Conservation (phyloP, 2,797 vertebrate species). For the Karalla daura region DNA sequence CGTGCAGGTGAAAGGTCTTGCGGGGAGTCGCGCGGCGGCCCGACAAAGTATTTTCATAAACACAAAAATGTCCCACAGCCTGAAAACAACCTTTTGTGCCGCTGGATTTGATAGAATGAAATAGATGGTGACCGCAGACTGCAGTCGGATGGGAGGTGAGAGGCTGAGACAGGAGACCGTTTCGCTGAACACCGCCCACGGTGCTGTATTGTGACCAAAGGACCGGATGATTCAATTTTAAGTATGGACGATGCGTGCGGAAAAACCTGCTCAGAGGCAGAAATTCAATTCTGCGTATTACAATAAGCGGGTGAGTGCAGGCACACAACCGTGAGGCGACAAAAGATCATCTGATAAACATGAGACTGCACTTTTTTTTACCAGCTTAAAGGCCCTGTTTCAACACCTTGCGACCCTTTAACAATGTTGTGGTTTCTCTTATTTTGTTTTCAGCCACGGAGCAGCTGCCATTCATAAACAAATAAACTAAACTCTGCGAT, state of each 20-base stretch:
- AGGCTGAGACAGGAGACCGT: not conserved
- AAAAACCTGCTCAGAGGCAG: not conserved
- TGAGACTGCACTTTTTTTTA: not conserved
- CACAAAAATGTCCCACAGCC: constrained; percentile 14
- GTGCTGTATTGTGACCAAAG: constrained; percentile 1
- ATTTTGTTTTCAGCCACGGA: too few species aligned
- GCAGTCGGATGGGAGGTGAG: not conserved
- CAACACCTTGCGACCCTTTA: too few species aligned
- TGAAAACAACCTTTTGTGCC: too few species aligned
- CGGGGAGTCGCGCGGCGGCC: constrained; percentile 4
- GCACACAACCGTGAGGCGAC: not conserved
- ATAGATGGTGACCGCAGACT: too few species aligned
- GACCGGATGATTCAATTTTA: not conserved
- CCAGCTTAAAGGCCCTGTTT: too few species aligned
- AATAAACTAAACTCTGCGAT: too few species aligned
- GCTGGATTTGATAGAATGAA: too few species aligned
- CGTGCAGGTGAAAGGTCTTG: not conserved
- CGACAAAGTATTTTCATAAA: constrained; percentile 27
- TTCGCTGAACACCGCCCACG: not conserved
- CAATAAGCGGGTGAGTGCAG: not conserved
- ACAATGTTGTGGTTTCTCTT: too few species aligned
- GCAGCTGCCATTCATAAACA: too few species aligned
- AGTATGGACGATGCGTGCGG: not conserved
- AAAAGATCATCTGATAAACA: not conserved
- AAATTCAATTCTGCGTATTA: not conserved